Evolutionary conservation across 2,888 invertebrate species (phyloP), one percentile per base, ranked within the genome.

Genomic region (Archaeoteleia sp.): DNA sequence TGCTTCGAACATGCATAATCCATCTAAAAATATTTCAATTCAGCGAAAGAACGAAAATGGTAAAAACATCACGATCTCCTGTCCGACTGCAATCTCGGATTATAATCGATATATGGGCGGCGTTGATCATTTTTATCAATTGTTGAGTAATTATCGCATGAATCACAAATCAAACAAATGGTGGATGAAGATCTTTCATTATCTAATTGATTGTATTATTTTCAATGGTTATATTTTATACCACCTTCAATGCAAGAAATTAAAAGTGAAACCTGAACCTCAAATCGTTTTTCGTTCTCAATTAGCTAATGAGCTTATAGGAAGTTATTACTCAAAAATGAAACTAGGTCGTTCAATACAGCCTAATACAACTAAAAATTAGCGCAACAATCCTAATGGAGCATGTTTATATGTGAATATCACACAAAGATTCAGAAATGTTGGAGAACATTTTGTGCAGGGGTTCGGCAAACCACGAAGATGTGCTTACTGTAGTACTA

Each of bases 131-230:
- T 35, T 55, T 51, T 60, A 54, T 43, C 48, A 49, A 45, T 10
- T 55, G 32, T 10, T 45, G 25, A 14, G 37, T 30, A 14, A 27
- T 20, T 53, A 43, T 23, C 5, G 8, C n/a, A 15, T 61, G 20
- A 32, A 15, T 8, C 39, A 39, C 13, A 49, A 37, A 37, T 67
- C 45, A 0, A 55, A 37, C 15, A 67, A 51, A 58, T 65, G 46
- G 58, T 53, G 51, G 39, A 45, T 61, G 39, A 45, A 49, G 40
- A 35, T 66, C 12, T 51, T 57, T 39, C 57, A 67, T 32, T 53
- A 45, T 53, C 12, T 51, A 1, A 51, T 61, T 9, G 57, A 51
- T 42, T 15, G 42, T 15, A 37, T 25, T 8, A 35, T 57, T 17
- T 55, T 29, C 1, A 67, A 67, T 48, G 13, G 43, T 37, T 62